A percentile compares a stretch with the other conserved stretches of the same genome.
Evolutionary conservation across 2,113 vertebrate genomes (phyloP).

Genomic region (Symphodus melops): DNA sequence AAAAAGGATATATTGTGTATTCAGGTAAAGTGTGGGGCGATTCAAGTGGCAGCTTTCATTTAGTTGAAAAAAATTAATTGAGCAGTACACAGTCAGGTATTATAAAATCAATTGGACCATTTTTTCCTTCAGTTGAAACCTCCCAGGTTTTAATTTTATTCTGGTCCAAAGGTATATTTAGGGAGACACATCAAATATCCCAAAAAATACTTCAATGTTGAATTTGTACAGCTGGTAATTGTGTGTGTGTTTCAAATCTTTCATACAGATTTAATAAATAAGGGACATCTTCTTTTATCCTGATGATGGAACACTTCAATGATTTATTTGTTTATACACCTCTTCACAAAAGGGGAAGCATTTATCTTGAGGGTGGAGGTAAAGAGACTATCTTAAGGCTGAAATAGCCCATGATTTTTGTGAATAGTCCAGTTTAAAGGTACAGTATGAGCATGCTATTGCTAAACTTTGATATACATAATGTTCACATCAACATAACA

Average conservation of each 20-base stretch:
- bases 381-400: neutral
- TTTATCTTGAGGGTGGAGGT: neutral
- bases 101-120: conserved; percentile 15
- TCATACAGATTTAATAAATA: neutral
- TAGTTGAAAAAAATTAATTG: too few species aligned
- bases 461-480: too few species aligned
- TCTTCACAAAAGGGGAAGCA: neutral
- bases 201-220: neutral
- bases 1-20: neutral
- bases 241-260: neutral
- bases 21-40: neutral
- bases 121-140: neutral
- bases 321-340: neutral
- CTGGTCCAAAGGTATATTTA: neutral
- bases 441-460: too few species aligned
- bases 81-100: neutral
- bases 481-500: too few species aligned
- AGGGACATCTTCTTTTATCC: neutral
- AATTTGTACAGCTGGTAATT: neutral
- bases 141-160: neutral
- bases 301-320: too few species aligned
- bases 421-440: too few species aligned
- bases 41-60: neutral
- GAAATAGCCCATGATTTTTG: too few species aligned
- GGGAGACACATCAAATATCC: neutral